Conservation (phyloP, 2,888 invertebrate species). For the Caenorhabditis imperialis region DNA sequence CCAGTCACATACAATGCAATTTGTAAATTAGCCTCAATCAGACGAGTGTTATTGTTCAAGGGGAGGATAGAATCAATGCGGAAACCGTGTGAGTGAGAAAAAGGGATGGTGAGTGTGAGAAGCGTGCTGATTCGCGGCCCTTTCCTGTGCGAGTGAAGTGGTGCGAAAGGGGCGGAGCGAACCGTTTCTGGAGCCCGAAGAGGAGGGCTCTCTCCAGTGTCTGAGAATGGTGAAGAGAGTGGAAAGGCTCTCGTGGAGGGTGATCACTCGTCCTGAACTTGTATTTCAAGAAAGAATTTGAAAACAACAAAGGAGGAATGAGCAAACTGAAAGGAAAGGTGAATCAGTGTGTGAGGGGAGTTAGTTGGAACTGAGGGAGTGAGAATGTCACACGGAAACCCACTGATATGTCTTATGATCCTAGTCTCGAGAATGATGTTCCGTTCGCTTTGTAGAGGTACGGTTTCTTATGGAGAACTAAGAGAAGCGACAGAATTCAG, state of each 20-base stretch:
- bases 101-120: slow-evolving; percentile 11
- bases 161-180: slow-evolving; percentile 4
- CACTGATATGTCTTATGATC: slow-evolving; percentile 35
- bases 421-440: slow-evolving; percentile 45
- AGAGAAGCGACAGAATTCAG: slow-evolving; percentile 30
- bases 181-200: slow-evolving; percentile 29
- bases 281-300: not conserved
- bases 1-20: no score
- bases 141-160: slow-evolving; percentile 5
- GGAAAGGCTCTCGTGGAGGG: slow-evolving; percentile 34
- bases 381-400: slow-evolving; percentile 39
- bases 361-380: slow-evolving; percentile 3
- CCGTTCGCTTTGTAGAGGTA: slow-evolving; percentile 46
- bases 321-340: not conserved
- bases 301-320: not conserved
- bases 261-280: slow-evolving; percentile 30
- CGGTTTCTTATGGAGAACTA: slow-evolving; percentile 43
- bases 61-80: no score
- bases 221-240: slow-evolving; percentile 33
- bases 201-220: slow-evolving; percentile 29
- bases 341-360: not conserved
- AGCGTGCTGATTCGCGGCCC: slow-evolving; percentile 22
- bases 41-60: no score
- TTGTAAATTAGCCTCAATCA: no score
- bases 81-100: no score